These are phyloP conservation scores for Uropsilus gracilis DNA, from an alignment of 2,113 vertebrate species.

Conservation along the genomic window DNA sequence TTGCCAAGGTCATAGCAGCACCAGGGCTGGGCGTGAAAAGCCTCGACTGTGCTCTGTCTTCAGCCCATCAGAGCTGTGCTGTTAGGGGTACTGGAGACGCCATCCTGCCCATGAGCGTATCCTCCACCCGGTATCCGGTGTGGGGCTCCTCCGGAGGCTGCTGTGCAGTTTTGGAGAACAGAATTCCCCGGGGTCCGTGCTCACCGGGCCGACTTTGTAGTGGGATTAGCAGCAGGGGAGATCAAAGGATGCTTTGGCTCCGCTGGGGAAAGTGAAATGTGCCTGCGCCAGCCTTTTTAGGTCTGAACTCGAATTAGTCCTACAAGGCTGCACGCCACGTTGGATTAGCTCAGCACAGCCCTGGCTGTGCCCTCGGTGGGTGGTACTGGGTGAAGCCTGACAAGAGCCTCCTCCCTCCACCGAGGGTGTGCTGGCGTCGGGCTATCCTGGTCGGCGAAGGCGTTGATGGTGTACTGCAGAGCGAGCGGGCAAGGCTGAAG, in stretches of 20 bases:
- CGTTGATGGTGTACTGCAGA: not conserved
- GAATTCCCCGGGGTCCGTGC: not conserved
- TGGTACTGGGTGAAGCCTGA: not conserved
- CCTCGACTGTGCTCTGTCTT: not conserved
- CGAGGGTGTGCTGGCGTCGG: fast-evolving
- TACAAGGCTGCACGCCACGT: not conserved
- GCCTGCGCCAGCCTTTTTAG: not conserved
- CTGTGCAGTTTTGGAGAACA: not conserved
- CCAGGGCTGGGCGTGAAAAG: not conserved
- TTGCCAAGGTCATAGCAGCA: not conserved
- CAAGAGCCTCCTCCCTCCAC: not conserved
- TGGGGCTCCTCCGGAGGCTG: not conserved
- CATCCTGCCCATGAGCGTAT: fast-evolving
- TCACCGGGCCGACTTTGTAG: not conserved
- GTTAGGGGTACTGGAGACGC: not conserved
- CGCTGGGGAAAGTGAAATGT: not conserved
- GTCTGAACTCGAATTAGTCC: not conserved
- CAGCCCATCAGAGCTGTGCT: fast-evolving
- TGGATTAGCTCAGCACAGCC: not conserved
- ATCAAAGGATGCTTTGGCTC: not conserved
- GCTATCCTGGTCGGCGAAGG: not conserved
- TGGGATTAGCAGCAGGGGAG: not conserved
- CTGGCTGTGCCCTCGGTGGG: fast-evolving
- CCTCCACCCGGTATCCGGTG: not conserved
- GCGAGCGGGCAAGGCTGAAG: not conserved